Conservation (phyloP, 2,113 vertebrate genomes). For the Aphelocoma coerulescens region DNA sequence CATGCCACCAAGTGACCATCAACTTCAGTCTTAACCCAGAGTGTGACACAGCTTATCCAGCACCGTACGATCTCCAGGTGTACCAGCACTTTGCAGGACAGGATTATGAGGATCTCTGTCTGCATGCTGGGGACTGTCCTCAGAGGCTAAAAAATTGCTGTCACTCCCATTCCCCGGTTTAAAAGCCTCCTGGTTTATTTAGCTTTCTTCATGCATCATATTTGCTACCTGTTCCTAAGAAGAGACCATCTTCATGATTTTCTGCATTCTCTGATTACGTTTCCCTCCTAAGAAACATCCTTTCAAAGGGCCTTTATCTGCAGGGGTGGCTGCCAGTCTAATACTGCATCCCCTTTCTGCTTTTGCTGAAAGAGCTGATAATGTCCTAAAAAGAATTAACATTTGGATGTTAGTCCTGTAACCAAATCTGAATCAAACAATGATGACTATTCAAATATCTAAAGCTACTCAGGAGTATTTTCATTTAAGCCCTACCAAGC, state of each 20-base stretch:
- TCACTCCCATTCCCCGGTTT: neutral
- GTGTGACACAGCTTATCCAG: neutral
- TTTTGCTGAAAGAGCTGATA: slow-evolving; percentile 47
- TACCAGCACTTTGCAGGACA: neutral
- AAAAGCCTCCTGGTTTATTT: neutral
- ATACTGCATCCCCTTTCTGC: slow-evolving; percentile 28
- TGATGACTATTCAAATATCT: slow-evolving; percentile 33
- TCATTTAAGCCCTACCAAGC: slow-evolving; percentile 45
- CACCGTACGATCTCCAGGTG: fast-evolving
- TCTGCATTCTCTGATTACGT: slow-evolving; percentile 23
- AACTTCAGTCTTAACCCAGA: neutral
- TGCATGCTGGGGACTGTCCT: neutral
- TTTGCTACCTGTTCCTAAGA: neutral
- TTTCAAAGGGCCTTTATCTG: slow-evolving; percentile 55
- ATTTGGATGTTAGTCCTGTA: slow-evolving; percentile 45
- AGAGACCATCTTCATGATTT: neutral
- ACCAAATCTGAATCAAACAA: slow-evolving; percentile 45
- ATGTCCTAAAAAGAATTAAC: slow-evolving; percentile 42
- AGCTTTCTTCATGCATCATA: neutral
- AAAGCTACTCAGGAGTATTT: slow-evolving; percentile 43
- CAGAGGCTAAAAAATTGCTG: neutral
- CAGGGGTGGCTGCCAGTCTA: neutral
- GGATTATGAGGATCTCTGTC: neutral
- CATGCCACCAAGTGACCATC: neutral
- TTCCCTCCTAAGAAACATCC: slow-evolving; percentile 36